These are phyloP conservation scores for Zaprionus kolodkinae DNA, from an alignment of 1,140 invertebrate species.

Conservation along the genomic window DNA sequence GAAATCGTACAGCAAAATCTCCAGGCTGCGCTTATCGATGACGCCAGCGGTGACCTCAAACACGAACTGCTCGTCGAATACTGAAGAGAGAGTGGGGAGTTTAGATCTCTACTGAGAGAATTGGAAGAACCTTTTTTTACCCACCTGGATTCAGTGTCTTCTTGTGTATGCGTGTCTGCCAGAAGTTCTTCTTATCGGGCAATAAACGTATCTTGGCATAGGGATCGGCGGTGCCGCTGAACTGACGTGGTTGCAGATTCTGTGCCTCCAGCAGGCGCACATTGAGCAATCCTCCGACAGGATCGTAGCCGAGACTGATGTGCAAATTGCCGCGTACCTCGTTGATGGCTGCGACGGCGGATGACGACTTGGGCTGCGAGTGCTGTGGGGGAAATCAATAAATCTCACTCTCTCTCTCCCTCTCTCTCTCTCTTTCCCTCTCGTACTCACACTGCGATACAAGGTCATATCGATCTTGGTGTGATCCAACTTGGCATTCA, in stretches of 20 bases:
- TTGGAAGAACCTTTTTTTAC: not conserved
- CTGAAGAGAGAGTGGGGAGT: constrained; percentile 79
- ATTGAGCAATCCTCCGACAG: constrained; percentile 85
- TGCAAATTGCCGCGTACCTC: constrained; percentile 85
- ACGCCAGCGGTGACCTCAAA: constrained; percentile 89
- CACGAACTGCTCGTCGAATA: constrained; percentile 90
- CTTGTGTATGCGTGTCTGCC: constrained; percentile 87
- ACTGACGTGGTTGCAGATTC: constrained; percentile 86
- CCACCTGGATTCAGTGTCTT: constrained; percentile 87
- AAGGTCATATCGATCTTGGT: constrained; percentile 86
- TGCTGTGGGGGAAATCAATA: constrained; percentile 47
- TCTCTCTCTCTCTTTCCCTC: no score
- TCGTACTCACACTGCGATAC: constrained; percentile 83
- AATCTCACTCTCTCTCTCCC: no score
- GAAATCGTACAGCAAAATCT: constrained; percentile 87
- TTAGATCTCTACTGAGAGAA: not conserved
- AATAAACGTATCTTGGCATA: constrained; percentile 87
- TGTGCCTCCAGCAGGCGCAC: constrained; percentile 86
- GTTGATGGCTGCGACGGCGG: constrained; percentile 59
- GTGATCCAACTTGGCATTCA: constrained; percentile 86
- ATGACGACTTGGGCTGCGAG: constrained; percentile 64
- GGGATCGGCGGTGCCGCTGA: constrained; percentile 87
- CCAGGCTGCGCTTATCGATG: constrained; percentile 85
- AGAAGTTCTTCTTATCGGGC: constrained; percentile 86
- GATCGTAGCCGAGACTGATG: constrained; percentile 85